Evolutionary conservation across 30 jellyfish, hydroid and myxozoan species (phyloP).

Genomic region (Aurelia aurita): DNA sequence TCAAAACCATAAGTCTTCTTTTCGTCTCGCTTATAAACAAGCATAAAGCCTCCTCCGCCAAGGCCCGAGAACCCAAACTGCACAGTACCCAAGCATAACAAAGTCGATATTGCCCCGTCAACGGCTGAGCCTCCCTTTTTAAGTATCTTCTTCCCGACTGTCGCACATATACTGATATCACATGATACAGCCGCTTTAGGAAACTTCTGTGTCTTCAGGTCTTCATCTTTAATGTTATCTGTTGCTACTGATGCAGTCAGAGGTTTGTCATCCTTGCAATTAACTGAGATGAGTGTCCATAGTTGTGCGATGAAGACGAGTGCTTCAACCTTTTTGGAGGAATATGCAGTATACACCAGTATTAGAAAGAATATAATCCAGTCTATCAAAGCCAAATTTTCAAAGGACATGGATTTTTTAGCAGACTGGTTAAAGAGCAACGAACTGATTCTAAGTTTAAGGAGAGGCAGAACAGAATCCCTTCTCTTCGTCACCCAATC

Average conservation of each 20-base stretch:
- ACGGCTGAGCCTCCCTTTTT: conserved; percentile 78
- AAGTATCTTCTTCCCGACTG: conserved; percentile 68
- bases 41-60: conserved; percentile 99
- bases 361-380: not conserved
- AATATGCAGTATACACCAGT: too few relatives aligned
- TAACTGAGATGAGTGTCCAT: too few relatives aligned
- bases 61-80: conserved; percentile 86
- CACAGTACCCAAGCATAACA: conserved; percentile 69
- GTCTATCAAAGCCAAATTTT: not conserved
- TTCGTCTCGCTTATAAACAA: conserved; percentile 47
- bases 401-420: too few relatives aligned
- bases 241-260: conserved; percentile 18
- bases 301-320: too few relatives aligned
- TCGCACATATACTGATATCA: conserved; percentile 64
- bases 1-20: conserved; percentile 59
- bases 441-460: too few relatives aligned
- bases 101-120: conserved; percentile 81
- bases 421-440: too few relatives aligned
- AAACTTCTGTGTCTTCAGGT: not conserved
- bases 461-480: too few relatives aligned
- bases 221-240: conserved; percentile 27
- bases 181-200: conserved; percentile 65
- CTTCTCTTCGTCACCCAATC: too few relatives aligned
- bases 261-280: conserved; percentile 3
- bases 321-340: too few relatives aligned